Evolutionary conservation across 2,797 vertebrate genomes (phyloP), one percentile per base, ranked within the genome.

Genomic region (Notolabrus celidotus): DNA sequence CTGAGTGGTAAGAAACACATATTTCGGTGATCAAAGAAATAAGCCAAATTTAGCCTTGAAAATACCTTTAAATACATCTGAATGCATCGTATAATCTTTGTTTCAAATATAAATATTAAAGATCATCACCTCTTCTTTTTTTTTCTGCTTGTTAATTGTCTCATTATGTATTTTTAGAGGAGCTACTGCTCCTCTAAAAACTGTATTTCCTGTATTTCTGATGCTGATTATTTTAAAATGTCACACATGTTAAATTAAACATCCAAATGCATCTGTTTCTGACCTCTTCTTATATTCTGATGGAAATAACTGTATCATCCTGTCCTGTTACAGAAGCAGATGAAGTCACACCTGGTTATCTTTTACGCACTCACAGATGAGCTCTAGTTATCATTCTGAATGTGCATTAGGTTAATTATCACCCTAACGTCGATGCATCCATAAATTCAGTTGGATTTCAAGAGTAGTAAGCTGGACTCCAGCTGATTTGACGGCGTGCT

Each of bases 371-470:
- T 33, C 55, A 25, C 46, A 4, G 7, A 45, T 45, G 50, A 39
- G 11, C 43, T 49, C 6, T 38, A 49, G 31, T 47, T 74, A 52
- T 67, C 55, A 36, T 52, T 57, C 41, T 60, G 47, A 56, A 31
- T 20, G 27, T 64, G 58, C 36, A 3, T 57, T 3, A 5, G 23
- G 29, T 53, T 74, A 14, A 72, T 83, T 42, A 68, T 33, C 0
- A 46, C 0, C 17, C 22, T 36, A 1, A 46, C 61, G 22, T 74
- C 57, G 50, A 50, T 63, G 27, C 3, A 5, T 60, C 12, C 53
- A 51, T 62, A 9, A 25, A 53, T 66, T 38, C 25, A 7, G 2
- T 7, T 75, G 62, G n/a, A 70, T 81, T 63, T 52, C 45, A 72
- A 67, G 29, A 29, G 2, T 41, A 27, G 42, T 27, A 10, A 46